Percentiles rank a stretch among this genome's conserved stretches.
phyloP scores from a whole-genome alignment of 2,797 vertebrate genomes.

The Rhinella marina region DNA sequence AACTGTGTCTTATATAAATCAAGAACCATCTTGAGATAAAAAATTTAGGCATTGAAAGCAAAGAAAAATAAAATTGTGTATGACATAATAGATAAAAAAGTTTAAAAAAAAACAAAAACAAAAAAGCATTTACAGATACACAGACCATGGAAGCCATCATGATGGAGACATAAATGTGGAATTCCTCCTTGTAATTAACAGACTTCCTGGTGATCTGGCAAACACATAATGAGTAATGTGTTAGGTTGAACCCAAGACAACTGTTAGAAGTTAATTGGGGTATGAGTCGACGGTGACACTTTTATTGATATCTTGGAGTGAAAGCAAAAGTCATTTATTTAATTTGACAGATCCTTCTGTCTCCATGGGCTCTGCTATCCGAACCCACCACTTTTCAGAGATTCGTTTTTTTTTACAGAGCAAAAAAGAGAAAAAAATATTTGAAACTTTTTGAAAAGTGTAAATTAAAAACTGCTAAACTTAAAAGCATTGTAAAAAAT shows the following conservation, averaged over 20 bases:
- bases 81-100: neutral
- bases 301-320: slow-evolving; percentile 57
- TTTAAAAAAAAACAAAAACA: neutral
- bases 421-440: neutral
- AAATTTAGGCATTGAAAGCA: neutral
- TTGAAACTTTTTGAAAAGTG: neutral
- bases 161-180: slow-evolving; percentile 69
- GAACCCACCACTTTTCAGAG: neutral
- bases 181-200: slow-evolving; percentile 65
- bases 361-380: neutral
- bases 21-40: too few relatives aligned
- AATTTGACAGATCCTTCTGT: slow-evolving; percentile 1
- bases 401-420: neutral
- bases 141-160: slow-evolving; percentile 59
- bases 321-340: slow-evolving; percentile 4
- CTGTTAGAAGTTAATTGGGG: slow-evolving; percentile 42
- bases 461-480: neutral
- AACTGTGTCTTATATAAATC: too few relatives aligned
- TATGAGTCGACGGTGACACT: slow-evolving; percentile 13
- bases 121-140: too few relatives aligned
- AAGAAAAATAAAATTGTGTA: neutral
- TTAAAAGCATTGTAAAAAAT: neutral
- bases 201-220: slow-evolving; percentile 66
- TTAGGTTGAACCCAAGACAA: slow-evolving; percentile 57
- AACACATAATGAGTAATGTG: slow-evolving; percentile 66